Percentiles rank a stretch among this genome's conserved stretches.
phyloP scores from a whole-genome alignment of 2,888 invertebrate species.

The Tenthredo mesomela region DNA sequence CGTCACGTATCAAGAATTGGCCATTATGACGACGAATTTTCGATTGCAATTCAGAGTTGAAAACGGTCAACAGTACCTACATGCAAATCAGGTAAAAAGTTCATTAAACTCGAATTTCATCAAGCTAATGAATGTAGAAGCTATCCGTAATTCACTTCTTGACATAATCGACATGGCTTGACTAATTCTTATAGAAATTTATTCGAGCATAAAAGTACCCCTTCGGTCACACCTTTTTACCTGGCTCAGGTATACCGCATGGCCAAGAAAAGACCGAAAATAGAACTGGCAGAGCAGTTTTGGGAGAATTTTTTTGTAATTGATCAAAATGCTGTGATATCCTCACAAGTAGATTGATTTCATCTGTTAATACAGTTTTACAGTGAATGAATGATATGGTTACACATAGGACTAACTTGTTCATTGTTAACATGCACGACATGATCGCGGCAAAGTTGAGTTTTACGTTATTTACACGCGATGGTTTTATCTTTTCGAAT shows the following conservation, averaged over 20 bases:
- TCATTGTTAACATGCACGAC: conserved; percentile 35
- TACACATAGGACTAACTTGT: background rate
- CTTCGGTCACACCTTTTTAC: background rate
- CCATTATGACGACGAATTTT: background rate
- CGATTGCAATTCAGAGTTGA: background rate
- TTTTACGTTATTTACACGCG: conserved; percentile 44
- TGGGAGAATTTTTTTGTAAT: background rate
- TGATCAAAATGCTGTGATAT: background rate
- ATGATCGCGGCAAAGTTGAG: background rate
- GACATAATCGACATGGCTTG: background rate
- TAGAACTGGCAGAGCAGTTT: no score
- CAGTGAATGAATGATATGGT: background rate
- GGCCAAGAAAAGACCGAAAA: background rate
- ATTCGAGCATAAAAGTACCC: background rate
- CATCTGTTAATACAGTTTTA: background rate
- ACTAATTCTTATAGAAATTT: background rate
- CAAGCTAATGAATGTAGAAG: background rate
- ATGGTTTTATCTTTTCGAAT: conserved; percentile 46
- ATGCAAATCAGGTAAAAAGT: background rate
- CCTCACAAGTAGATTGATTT: no score
- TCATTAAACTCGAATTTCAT: background rate
- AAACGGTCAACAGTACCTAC: background rate
- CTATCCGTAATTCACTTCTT: background rate
- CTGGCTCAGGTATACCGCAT: background rate
- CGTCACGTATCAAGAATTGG: background rate